Conservation (phyloP, 2,888 invertebrate genomes). For the Mimachlamys varia region DNA sequence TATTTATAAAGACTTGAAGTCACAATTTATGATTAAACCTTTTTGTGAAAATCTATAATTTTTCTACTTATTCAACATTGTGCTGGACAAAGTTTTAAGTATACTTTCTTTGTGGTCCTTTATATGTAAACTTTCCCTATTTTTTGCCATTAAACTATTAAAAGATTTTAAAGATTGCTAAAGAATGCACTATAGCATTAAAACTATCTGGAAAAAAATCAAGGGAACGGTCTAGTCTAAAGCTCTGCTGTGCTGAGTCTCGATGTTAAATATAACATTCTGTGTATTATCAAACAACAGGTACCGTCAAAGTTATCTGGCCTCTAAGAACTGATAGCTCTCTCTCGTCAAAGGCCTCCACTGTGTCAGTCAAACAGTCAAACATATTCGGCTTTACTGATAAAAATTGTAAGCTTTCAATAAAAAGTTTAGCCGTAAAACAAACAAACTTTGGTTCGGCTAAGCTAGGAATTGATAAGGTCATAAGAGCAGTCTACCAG, state of each 20-base stretch:
- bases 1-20: not conserved
- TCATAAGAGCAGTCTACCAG: not conserved
- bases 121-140: too few species aligned
- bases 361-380: constrained; percentile 15
- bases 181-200: too few species aligned
- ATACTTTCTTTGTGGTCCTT: too few species aligned
- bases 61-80: too few species aligned
- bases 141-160: too few species aligned
- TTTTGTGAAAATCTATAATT: not conserved
- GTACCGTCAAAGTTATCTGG: constrained; percentile 1
- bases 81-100: too few species aligned
- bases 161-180: too few species aligned
- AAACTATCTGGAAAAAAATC: too few species aligned
- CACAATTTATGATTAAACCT: not conserved
- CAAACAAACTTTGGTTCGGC: constrained; percentile 15
- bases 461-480: constrained; percentile 22
- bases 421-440: constrained; percentile 26
- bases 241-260: too few species aligned
- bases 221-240: not conserved
- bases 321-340: not conserved
- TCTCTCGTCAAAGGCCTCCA: not conserved
- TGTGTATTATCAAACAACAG: not conserved
- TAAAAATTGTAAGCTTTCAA: constrained; percentile 23
- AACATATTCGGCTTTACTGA: constrained; percentile 5
- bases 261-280: not conserved